Conservation (phyloP, 1,140 invertebrate genomes). For the Pomacea maculata region DNA sequence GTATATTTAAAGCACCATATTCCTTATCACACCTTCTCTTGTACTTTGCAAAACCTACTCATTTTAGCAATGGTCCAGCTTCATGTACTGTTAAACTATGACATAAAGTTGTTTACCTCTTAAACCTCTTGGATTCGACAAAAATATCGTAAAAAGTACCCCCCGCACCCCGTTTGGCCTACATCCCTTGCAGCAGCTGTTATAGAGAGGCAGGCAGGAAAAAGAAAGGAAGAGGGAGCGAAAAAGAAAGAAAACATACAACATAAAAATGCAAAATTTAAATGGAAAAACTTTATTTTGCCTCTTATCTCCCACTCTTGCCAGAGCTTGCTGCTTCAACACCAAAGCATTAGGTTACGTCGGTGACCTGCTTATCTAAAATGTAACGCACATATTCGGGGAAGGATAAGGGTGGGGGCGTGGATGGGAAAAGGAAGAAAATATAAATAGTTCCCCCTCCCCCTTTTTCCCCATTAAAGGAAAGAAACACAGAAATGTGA, state of each 20-base stretch:
- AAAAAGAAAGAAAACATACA: neutral
- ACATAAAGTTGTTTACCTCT: neutral
- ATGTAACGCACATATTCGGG: constrained; percentile 11
- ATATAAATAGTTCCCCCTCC: too few species aligned
- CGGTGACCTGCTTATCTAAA: neutral
- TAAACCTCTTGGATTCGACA: neutral
- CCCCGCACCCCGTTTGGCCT: neutral
- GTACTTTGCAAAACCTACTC: too few species aligned
- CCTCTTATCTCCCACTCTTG: neutral
- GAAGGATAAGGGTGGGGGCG: neutral
- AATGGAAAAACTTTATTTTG: neutral
- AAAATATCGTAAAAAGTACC: neutral
- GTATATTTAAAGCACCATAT: too few species aligned
- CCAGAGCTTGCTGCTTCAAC: neutral
- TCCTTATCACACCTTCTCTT: too few species aligned
- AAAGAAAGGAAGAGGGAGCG: neutral
- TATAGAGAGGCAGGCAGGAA: neutral
- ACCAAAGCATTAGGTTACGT: constrained; percentile 12
- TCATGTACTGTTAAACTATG: neutral
- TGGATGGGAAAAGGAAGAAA: neutral
- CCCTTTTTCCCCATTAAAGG: too few species aligned
- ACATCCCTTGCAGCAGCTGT: neutral
- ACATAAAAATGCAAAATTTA: neutral
- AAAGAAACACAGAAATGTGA: too few species aligned
- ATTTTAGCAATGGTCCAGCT: neutral